A percentile compares a stretch with the other conserved stretches of the same genome.
Conservation (phyloP, 2,888 invertebrate species). For the Calameuta filiformis region DNA sequence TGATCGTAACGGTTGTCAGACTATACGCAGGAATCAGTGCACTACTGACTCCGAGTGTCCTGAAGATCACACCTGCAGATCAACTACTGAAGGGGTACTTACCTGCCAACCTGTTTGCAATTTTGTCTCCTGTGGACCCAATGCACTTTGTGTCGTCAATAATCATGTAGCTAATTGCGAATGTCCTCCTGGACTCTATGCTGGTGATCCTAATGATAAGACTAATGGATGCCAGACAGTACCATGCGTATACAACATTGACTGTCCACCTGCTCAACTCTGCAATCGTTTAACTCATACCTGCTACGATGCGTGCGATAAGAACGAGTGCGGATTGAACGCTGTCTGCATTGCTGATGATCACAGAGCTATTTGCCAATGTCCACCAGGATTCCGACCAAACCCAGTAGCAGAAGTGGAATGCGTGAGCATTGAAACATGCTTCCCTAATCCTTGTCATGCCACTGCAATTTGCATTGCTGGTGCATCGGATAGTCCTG, state of each 20-base stretch:
- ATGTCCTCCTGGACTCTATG: slow-evolving; percentile 87
- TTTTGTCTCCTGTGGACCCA: slow-evolving; percentile 82
- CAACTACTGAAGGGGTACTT: slow-evolving; percentile 69
- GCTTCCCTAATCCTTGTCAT: slow-evolving; percentile 85
- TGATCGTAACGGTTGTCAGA: slow-evolving; percentile 87
- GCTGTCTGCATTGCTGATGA: slow-evolving; percentile 90
- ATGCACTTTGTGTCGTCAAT: slow-evolving; percentile 88
- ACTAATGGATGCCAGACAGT: slow-evolving; percentile 81
- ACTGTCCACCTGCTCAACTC: slow-evolving; percentile 82
- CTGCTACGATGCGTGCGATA: slow-evolving; percentile 84
- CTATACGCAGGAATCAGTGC: slow-evolving; percentile 80
- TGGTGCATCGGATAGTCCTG: slow-evolving; percentile 73
- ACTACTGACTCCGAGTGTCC: slow-evolving; percentile 83
- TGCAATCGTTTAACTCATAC: slow-evolving; percentile 87
- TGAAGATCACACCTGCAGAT: slow-evolving; percentile 83
- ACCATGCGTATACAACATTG: slow-evolving; percentile 87
- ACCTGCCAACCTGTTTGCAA: slow-evolving; percentile 85
- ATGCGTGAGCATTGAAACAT: slow-evolving; percentile 78
- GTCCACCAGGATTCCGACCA: slow-evolving; percentile 84
- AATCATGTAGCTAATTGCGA: slow-evolving; percentile 91
- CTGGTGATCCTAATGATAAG: slow-evolving; percentile 86
- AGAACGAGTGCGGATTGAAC: slow-evolving; percentile 86
- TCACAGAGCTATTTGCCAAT: slow-evolving; percentile 85
- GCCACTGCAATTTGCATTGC: slow-evolving; percentile 82
- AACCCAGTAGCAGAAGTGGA: slow-evolving; percentile 88